Conservation (phyloP, 37 sponge, comb jelly and placozoan species). For the Lycopodina hypogea region DNA sequence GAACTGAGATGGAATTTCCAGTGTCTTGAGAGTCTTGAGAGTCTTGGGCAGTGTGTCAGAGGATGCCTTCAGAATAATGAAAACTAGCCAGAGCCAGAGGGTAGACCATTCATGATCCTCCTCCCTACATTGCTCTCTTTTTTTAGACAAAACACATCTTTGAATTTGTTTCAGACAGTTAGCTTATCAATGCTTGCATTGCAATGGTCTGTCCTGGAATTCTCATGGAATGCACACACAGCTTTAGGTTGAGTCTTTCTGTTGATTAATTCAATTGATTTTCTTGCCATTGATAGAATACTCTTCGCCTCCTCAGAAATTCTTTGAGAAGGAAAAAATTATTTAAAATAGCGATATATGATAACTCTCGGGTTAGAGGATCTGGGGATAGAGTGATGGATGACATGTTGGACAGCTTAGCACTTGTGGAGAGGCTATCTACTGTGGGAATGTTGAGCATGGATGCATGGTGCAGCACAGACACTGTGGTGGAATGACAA, state of each 20-base stretch:
- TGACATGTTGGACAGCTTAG: background rate
- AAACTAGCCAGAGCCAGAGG: constrained; percentile 13
- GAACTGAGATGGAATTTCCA: constrained; percentile 4
- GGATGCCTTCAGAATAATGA: constrained; percentile 12
- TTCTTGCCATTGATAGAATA: background rate
- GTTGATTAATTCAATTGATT: background rate
- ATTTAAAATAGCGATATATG: no score
- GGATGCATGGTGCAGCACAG: constrained; percentile 14
- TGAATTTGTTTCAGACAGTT: no score
- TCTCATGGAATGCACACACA: background rate
- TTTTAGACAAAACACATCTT: no score
- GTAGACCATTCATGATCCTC: background rate
- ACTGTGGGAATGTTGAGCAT: constrained; percentile 10
- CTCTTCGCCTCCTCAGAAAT: background rate
- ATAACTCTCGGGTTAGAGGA: no score
- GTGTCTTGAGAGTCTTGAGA: constrained; percentile 10
- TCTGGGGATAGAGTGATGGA: background rate
- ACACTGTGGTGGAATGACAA: constrained; percentile 1
- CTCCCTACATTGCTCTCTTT: background rate
- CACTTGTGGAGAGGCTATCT: constrained; percentile 5
- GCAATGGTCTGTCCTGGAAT: background rate
- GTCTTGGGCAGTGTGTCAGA: constrained; percentile 33
- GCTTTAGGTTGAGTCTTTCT: constrained; percentile 10
- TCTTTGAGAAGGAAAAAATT: no score
- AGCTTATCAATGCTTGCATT: no score